Evolutionary conservation across 2,888 invertebrate genomes (phyloP).

Genomic region (Suillia variegata): DNA sequence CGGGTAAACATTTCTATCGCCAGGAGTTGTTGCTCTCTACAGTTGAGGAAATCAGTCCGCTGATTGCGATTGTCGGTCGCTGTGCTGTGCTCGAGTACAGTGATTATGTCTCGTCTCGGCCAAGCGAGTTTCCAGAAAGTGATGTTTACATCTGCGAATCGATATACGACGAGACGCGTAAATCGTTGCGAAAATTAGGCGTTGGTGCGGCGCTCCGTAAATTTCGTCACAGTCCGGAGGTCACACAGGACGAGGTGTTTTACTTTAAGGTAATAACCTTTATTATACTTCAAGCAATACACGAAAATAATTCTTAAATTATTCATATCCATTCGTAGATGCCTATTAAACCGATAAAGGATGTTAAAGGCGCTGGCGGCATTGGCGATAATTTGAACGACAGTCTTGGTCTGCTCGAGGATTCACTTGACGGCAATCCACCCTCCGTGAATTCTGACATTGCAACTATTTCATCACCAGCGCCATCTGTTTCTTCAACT

Average conservation of each 20-base stretch:
- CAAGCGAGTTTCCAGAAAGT: conserved; percentile 90
- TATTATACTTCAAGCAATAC: no score
- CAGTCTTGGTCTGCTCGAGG: conserved; percentile 68
- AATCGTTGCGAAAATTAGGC: conserved; percentile 73
- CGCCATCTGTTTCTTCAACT: conserved; percentile 61
- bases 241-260: conserved; percentile 92
- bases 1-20: conserved; percentile 83
- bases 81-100: conserved; percentile 89
- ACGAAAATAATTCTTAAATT: no score
- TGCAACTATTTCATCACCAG: conserved; percentile 66
- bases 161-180: conserved; percentile 86
- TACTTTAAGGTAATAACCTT: conserved; percentile 76
- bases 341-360: conserved; percentile 67
- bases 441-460: conserved; percentile 82
- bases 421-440: conserved; percentile 80
- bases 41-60: conserved; percentile 88
- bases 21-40: conserved; percentile 92
- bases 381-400: conserved; percentile 45
- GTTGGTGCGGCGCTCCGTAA: conserved; percentile 73
- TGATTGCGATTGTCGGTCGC: conserved; percentile 88
- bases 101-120: conserved; percentile 87
- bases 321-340: no score
- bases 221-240: conserved; percentile 79
- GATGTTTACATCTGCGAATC: conserved; percentile 94
- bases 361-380: conserved; percentile 42